A percentile compares a stretch with the other conserved stretches of the same genome.
phyloP scores from a whole-genome alignment of 2,113 vertebrate genomes.

The Ctenodactylus gundi region DNA sequence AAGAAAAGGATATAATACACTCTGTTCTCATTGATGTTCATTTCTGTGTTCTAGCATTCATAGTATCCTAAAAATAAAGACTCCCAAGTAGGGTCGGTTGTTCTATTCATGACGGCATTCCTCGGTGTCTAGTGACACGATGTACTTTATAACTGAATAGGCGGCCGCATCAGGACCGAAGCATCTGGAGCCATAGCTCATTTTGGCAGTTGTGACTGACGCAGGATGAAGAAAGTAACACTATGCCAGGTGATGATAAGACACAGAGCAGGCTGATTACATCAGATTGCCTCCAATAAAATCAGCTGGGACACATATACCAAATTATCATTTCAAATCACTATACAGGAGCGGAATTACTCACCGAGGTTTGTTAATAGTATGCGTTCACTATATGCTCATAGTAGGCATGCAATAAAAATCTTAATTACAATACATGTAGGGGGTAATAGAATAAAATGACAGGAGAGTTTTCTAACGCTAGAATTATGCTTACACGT shows the following conservation, averaged over 20 bases:
- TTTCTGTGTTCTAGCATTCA: background rate
- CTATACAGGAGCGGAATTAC: constrained; percentile 53
- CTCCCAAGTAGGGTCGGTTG: background rate
- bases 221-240: constrained; percentile 31
- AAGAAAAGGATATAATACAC: background rate
- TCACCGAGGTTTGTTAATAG: constrained; percentile 50
- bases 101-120: background rate
- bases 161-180: background rate
- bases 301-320: constrained; percentile 58
- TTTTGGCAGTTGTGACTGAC: constrained; percentile 26
- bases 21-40: background rate
- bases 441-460: constrained; percentile 9
- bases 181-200: constrained; percentile 42
- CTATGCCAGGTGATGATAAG: constrained; percentile 63
- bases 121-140: constrained; percentile 24
- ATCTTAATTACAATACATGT: background rate
- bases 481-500: background rate
- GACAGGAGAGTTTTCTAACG: background rate
- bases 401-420: constrained; percentile 33
- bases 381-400: background rate
- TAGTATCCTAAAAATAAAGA: background rate
- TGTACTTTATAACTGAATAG: background rate
- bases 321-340: constrained; percentile 66
- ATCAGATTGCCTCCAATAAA: constrained; percentile 65
- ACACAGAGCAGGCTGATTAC: constrained; percentile 59